Evolutionary conservation across 1,140 invertebrate species (phyloP).

Genomic region (Listronotus oregonensis): DNA sequence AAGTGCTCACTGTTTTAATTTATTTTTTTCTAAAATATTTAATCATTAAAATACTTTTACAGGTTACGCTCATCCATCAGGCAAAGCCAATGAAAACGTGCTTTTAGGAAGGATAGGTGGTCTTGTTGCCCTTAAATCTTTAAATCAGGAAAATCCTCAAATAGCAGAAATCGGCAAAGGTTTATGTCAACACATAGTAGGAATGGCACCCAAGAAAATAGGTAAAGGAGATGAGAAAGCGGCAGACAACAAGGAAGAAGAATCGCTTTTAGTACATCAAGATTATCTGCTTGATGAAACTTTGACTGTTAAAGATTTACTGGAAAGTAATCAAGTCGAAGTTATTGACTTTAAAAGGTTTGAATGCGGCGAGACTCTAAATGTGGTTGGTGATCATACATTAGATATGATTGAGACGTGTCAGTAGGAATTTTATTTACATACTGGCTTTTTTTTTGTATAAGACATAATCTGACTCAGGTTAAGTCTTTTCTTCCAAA

Average conservation of each 20-base stretch:
- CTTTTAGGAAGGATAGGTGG: slow-evolving; percentile 82
- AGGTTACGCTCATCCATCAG: slow-evolving; percentile 75
- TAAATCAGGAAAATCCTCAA: slow-evolving; percentile 55
- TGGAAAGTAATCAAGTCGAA: slow-evolving; percentile 69
- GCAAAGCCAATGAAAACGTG: slow-evolving; percentile 57
- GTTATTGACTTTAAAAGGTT: slow-evolving; percentile 84
- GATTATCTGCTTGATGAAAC: slow-evolving; percentile 83
- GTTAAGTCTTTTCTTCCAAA: no score
- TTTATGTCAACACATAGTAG: slow-evolving; percentile 91
- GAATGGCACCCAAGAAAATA: slow-evolving; percentile 83
- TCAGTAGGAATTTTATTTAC: slow-evolving; percentile 55
- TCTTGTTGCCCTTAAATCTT: slow-evolving; percentile 68
- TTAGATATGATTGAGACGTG: slow-evolving; percentile 66
- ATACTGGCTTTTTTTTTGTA: no score
- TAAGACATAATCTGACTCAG: no score
- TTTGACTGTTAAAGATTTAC: slow-evolving; percentile 73
- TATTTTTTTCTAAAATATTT: no score
- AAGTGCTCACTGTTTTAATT: no score
- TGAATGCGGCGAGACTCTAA: slow-evolving; percentile 73
- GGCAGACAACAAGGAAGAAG: slow-evolving; percentile 67
- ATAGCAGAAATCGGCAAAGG: slow-evolving; percentile 55
- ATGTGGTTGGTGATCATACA: slow-evolving; percentile 57
- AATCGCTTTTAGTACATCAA: slow-evolving; percentile 79
- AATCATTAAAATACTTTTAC: slow-evolving; percentile 39
- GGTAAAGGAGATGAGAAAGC: slow-evolving; percentile 71